Evolutionary conservation across 1,140 invertebrate genomes (phyloP).

Genomic region (Zaprionus capensis): DNA sequence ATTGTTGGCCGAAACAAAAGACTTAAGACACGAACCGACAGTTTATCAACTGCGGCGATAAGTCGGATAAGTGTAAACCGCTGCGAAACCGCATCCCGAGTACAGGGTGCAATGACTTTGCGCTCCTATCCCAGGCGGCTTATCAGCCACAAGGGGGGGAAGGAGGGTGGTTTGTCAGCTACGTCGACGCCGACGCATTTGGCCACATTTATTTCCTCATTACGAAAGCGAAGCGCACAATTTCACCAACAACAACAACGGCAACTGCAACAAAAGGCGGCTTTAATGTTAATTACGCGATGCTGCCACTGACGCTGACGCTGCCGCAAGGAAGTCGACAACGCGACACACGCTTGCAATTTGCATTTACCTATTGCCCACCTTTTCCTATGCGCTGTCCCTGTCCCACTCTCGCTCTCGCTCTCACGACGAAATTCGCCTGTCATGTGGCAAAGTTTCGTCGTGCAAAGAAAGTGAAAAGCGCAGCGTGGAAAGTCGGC

Average conservation of each 20-base stretch:
- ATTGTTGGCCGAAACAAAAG: slow-evolving; percentile 20
- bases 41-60: slow-evolving; percentile 42
- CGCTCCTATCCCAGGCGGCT: slow-evolving; percentile 34
- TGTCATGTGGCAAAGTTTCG: slow-evolving; percentile 60
- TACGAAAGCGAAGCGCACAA: slow-evolving; percentile 44
- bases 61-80: slow-evolving; percentile 29
- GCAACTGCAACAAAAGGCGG: slow-evolving; percentile 41
- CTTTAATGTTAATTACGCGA: slow-evolving; percentile 67
- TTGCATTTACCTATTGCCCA: slow-evolving; percentile 43
- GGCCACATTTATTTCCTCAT: slow-evolving; percentile 76
- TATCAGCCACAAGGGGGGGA: slow-evolving; percentile 20
- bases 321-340: slow-evolving; percentile 59
- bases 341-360: slow-evolving; percentile 62
- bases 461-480: slow-evolving; percentile 76
- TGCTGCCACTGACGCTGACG: slow-evolving; percentile 65
- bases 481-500: slow-evolving; percentile 72
- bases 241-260: slow-evolving; percentile 28
- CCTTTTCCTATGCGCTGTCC: slow-evolving; percentile 28
- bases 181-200: slow-evolving; percentile 68
- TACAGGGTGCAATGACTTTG: slow-evolving; percentile 53
- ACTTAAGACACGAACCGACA: slow-evolving; percentile 48
- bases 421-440: slow-evolving; percentile 38
- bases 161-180: background rate
- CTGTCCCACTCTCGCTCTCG: slow-evolving; percentile 11
- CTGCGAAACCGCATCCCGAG: slow-evolving; percentile 37